Percentiles rank a stretch among this genome's conserved stretches.
These are phyloP conservation scores for Psilanteris sp. DNA, from an alignment of 1,140 invertebrate genomes.

Conservation along the genomic window DNA sequence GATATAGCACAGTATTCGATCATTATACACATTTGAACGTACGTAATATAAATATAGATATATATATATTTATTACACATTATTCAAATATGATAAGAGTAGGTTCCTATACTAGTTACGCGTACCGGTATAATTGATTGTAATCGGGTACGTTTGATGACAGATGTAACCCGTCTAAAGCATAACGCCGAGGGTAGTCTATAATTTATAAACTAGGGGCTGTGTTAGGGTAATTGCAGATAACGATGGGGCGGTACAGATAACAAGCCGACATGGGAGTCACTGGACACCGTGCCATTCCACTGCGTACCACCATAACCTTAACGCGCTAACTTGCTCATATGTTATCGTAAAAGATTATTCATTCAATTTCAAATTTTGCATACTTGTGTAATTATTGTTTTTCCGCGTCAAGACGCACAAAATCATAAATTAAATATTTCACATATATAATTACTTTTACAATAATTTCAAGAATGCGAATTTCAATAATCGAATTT, in stretches of 20 bases:
- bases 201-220: conserved; percentile 80
- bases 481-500: too few relatives aligned
- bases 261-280: conserved; percentile 80
- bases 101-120: conserved; percentile 47
- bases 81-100: conserved; percentile 36
- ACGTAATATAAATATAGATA: too few relatives aligned
- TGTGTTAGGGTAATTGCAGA: conserved; percentile 80
- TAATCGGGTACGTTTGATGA: conserved; percentile 74
- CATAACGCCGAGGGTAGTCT: conserved; percentile 69
- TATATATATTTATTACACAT: conserved; percentile 23
- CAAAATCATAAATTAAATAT: too few relatives aligned
- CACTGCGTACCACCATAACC: conserved; percentile 69
- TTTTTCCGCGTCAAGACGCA: too few relatives aligned
- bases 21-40: too few relatives aligned
- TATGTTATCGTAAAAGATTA: conserved; percentile 23
- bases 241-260: conserved; percentile 78
- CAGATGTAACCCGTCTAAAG: conserved; percentile 70
- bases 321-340: conserved; percentile 63
- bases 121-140: conserved; percentile 67
- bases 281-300: conserved; percentile 75
- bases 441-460: too few relatives aligned
- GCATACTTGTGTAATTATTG: too few relatives aligned
- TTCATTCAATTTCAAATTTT: background rate
- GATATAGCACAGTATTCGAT: too few relatives aligned
- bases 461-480: too few relatives aligned